A percentile compares a stretch with the other conserved stretches of the same genome.
Evolutionary conservation across 2,797 vertebrate genomes (phyloP).

Genomic region (Erithacus rubecula): DNA sequence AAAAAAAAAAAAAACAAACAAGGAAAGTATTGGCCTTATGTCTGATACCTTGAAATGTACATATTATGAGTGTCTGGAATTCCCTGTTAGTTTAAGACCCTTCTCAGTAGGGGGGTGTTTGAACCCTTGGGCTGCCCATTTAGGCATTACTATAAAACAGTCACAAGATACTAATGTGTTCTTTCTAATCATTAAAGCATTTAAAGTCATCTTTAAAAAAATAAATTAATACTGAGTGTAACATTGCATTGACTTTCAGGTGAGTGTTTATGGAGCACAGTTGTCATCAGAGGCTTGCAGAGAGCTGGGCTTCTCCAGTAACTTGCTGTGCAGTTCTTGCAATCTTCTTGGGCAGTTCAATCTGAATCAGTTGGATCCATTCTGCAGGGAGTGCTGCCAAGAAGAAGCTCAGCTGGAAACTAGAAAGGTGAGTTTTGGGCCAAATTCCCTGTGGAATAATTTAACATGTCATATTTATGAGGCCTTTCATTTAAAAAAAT

Average conservation of each 20-base stretch:
- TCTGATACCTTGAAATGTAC: background rate
- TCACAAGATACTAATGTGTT: background rate
- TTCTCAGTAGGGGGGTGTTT: background rate
- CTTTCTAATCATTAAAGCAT: background rate
- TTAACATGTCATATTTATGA: background rate
- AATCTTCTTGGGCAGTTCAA: conserved; percentile 92
- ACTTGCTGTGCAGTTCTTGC: conserved; percentile 95
- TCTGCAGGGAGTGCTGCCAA: conserved; percentile 93
- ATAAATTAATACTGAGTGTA: background rate
- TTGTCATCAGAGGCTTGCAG: conserved; percentile 93
- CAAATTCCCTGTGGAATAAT: background rate
- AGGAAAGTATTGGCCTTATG: background rate
- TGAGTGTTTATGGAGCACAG: conserved; percentile 82
- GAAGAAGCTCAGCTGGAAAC: conserved; percentile 92
- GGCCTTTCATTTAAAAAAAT: background rate
- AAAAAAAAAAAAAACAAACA: no score
- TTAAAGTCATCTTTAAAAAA: background rate
- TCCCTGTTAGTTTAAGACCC: background rate
- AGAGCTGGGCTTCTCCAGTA: conserved; percentile 96
- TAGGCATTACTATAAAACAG: background rate
- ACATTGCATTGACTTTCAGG: conserved; percentile 70
- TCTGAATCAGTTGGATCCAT: conserved; percentile 83
- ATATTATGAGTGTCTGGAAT: background rate
- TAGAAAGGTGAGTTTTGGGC: conserved; percentile 83
- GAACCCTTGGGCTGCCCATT: background rate